Evolutionary conservation across 2,113 vertebrate species (phyloP), one percentile per base, ranked within the genome.

Genomic region (Odontophorus gujanensis): DNA sequence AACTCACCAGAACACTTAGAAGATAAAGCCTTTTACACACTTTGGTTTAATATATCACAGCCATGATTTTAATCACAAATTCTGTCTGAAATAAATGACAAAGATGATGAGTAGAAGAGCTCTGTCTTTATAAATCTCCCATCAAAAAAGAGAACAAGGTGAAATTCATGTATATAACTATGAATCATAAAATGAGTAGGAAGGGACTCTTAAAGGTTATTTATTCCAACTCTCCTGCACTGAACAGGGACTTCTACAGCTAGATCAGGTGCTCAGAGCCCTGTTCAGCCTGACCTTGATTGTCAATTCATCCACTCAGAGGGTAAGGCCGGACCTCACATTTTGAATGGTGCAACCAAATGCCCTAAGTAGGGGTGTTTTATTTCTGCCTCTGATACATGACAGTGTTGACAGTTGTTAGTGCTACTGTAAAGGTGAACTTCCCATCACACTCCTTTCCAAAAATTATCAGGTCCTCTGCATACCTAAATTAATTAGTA

Each of bases 11-110:
- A 92, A 68, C 68, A 83, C n/a, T 88, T 95, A 76, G 0, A 91
- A 92, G 68, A 92, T 81, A 45, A 82, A 92, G 24, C 22, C 22
- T 16, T 61, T 50, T 15, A 45, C 16, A 47, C 72, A 74, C 34
- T 67, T 71, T 34, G 71, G 32, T 95, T 92, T 88, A 80, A 89
- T 89, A 61, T 78, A 72, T 73, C 85, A 85, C 78, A 53, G 48
- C 79, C 36, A 36, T 20, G 14, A 94, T 91, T 81, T 89, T 95
- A 90, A 95, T 94, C 87, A 90, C 30, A 92, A 92, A 89, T 85
- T 92, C 57, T 87, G 25, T 91, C 53, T 95, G 40, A 87, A 77
- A 89, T 69, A 93, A 92, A 81, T 11, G 13, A 55, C 68, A n/a
- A 92, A 47, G 72, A 61, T 18, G 66, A 61, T 19, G 81, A 50